These are phyloP conservation scores for Epizoanthus stellaris DNA, from an alignment of 92 coral and sea anemone species.

Conservation along the genomic window DNA sequence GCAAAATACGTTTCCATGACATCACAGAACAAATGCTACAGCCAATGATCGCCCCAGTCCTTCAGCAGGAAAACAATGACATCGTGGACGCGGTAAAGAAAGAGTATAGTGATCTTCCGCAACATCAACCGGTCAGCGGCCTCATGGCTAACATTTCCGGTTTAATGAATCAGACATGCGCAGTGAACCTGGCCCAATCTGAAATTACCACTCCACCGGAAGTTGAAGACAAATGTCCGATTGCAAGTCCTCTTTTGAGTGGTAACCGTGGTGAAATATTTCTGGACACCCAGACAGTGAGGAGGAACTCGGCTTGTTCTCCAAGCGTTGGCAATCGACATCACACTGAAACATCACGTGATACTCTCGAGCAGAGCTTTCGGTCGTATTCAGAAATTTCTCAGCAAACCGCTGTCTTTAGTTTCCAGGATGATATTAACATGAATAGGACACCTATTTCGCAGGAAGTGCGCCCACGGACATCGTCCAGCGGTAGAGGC, in stretches of 20 bases:
- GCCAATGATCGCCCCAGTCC: constrained; percentile 73
- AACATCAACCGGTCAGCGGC: constrained; percentile 78
- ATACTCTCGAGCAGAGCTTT: constrained; percentile 29
- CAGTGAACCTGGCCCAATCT: constrained; percentile 32
- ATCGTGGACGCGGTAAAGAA: constrained; percentile 89
- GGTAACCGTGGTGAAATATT: background rate
- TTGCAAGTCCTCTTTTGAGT: constrained; percentile 1
- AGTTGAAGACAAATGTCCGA: constrained; percentile 72
- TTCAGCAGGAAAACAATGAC: constrained; percentile 97
- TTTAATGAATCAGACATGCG: constrained; percentile 51
- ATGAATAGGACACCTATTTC: background rate
- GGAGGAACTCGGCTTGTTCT: background rate
- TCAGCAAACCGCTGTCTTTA: background rate
- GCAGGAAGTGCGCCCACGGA: constrained; percentile 21
- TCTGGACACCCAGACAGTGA: no score
- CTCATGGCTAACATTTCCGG: constrained; percentile 49
- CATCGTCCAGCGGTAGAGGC: constrained; percentile 60
- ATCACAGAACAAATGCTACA: constrained; percentile 62
- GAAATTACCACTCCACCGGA: constrained; percentile 44
- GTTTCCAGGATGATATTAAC: background rate
- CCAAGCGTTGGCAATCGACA: background rate
- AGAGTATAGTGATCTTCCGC: constrained; percentile 86
- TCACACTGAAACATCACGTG: background rate
- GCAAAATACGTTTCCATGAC: constrained; percentile 66
- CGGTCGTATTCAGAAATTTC: background rate